A percentile compares a stretch with the other conserved stretches of the same genome.
phyloP scores from a whole-genome alignment of 2,797 vertebrate species.

The Triplophysa yarkandensis region DNA sequence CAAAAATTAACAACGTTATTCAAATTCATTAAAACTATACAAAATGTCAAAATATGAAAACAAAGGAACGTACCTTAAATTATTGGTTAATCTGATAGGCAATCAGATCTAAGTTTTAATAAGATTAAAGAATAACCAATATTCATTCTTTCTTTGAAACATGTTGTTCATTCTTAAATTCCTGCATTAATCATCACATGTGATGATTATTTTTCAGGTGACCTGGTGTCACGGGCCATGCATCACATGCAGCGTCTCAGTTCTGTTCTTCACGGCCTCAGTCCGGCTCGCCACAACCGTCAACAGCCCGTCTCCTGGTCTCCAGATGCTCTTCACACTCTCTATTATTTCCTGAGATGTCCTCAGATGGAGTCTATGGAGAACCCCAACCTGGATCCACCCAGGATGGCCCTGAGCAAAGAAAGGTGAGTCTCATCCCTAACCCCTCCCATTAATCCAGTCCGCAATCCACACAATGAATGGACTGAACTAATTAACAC shows the following conservation, averaged over 20 bases:
- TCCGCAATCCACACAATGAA: slow-evolving; percentile 38
- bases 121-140: no score
- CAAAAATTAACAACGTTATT: no score
- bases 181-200: background rate
- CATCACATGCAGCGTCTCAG: slow-evolving; percentile 96
- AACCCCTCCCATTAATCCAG: slow-evolving; percentile 22
- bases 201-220: slow-evolving; percentile 75
- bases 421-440: slow-evolving; percentile 76
- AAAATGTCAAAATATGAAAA: no score
- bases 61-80: no score
- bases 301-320: slow-evolving; percentile 95
- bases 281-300: slow-evolving; percentile 86
- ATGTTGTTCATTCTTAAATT: no score
- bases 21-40: no score
- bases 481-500: slow-evolving; percentile 48
- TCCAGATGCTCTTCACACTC: slow-evolving; percentile 94
- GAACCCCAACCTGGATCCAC: slow-evolving; percentile 97
- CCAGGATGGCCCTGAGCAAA: slow-evolving; percentile 94
- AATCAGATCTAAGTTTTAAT: no score
- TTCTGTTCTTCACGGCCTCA: slow-evolving; percentile 82
- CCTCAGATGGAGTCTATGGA: slow-evolving; percentile 99
- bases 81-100: no score
- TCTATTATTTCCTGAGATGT: slow-evolving; percentile 98
- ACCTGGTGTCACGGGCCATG: slow-evolving; percentile 95
- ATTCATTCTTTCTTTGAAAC: background rate